Base-by-base conservation (phyloP, 2,113 vertebrate species). In the Spea bombifrons region DNA sequence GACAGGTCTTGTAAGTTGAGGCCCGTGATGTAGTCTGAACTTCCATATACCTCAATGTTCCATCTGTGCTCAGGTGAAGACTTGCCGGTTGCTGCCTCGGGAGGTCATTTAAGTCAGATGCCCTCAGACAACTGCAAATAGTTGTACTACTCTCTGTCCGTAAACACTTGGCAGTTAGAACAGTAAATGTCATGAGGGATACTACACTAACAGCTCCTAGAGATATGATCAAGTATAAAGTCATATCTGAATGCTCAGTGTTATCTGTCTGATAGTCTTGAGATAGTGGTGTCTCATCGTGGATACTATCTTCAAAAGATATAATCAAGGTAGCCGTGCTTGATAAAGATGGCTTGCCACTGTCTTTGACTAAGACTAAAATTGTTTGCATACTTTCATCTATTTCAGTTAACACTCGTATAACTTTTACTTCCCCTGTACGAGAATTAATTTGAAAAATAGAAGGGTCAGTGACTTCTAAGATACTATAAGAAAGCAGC, bases 11-110 rank as follows among this genome's bases (percentile, higher is more conserved):
- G 87, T 95, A 95, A 83, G 91, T 93, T 80, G 92, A 93, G 10
- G 94, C 89, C 84, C 94, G 88, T 83, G 94, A 93, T 80, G 90
- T 89, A 81, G 95, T 88, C 10, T 94, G 94, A 83, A 96, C 95
- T 85, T 96, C 95, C 92, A 96, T 94, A 86, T 96, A 96, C 84
- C 94, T 94, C 57, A 96, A 90, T 1, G 94, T 95, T 81, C 94
- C 94, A 0, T 96, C 94, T 6, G 93, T 89, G 86, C 90, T 94
- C 81, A 96, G 87, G 82, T 96, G 95, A 7, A 96, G 87, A 83
- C 93, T 96, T 83, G 94, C 93, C 83, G 91, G 93, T 79, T 92
- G 90, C 68, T 94, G 93, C 81, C 90, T 92, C 85, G 92, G 94
- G 82, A 90, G 87, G 55, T 90, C 89, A 73, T 86, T 81, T 45